Percentiles rank a stretch among this genome's conserved stretches.
These are phyloP conservation scores for Mobula birostris DNA, from an alignment of 2,113 vertebrate genomes.

Conservation along the genomic window DNA sequence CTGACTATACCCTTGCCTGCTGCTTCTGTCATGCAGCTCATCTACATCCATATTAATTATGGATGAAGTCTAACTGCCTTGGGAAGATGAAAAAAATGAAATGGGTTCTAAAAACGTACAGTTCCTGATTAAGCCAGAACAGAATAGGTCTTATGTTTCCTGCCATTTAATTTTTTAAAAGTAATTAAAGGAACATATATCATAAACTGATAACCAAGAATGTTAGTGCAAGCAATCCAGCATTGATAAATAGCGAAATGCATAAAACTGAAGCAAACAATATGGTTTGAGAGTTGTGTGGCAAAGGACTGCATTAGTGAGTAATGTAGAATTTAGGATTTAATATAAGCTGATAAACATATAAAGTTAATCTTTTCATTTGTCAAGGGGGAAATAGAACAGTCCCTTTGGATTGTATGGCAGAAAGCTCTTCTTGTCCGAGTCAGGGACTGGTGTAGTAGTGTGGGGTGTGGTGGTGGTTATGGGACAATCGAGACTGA, in stretches of 20 bases:
- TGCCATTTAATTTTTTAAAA: slow-evolving; percentile 30
- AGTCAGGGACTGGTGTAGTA: no score
- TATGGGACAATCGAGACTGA: no score
- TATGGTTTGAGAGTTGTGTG: not conserved
- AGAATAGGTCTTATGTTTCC: slow-evolving; percentile 36
- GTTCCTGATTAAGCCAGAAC: slow-evolving; percentile 19
- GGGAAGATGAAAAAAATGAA: slow-evolving; percentile 30
- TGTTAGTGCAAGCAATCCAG: not conserved
- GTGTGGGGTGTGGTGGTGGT: no score
- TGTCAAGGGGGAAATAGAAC: not conserved
- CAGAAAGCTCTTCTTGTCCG: no score
- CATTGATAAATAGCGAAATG: not conserved
- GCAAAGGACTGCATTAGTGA: not conserved
- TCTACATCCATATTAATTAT: slow-evolving; percentile 38
- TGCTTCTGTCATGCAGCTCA: slow-evolving; percentile 29
- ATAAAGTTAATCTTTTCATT: not conserved
- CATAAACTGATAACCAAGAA: not conserved
- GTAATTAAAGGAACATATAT: not conserved
- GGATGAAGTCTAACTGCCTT: slow-evolving; percentile 35
- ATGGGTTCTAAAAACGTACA: slow-evolving; percentile 34
- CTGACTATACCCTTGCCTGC: slow-evolving; percentile 32
- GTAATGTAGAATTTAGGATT: not conserved
- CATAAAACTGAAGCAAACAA: not conserved
- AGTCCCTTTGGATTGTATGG: no score
- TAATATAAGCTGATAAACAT: not conserved